A percentile compares a stretch with the other conserved stretches of the same genome.
These are phyloP conservation scores for Oenanthe melanoleuca DNA, from an alignment of 2,113 vertebrate species.

Conservation along the genomic window DNA sequence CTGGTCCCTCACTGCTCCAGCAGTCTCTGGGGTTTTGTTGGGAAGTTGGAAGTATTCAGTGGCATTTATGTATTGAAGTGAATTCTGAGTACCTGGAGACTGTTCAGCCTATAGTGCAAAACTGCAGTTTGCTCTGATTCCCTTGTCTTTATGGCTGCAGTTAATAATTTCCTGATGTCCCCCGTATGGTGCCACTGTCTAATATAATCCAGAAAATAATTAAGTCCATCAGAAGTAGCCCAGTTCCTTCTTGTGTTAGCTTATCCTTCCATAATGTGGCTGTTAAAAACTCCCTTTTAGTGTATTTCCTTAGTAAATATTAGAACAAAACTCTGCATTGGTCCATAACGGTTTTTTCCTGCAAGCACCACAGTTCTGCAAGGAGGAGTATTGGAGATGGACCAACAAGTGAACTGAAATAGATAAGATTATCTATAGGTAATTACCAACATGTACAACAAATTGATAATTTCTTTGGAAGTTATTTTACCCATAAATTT, in stretches of 20 bases:
- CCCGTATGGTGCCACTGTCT: neutral
- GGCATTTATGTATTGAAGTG: neutral
- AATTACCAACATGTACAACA: neutral
- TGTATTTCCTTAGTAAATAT: neutral
- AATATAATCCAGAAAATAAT: neutral
- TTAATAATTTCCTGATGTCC: neutral
- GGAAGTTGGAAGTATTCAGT: neutral
- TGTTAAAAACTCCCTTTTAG: neutral
- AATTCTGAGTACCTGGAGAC: neutral
- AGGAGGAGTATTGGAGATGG: neutral
- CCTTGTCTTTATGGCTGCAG: neutral
- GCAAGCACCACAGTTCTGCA: neutral
- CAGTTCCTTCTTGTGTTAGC: neutral
- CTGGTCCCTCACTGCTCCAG: rapidly evolving
- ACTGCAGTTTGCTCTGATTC: neutral
- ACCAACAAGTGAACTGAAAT: neutral
- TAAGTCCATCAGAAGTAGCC: neutral
- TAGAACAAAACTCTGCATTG: neutral
- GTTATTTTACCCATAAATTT: neutral
- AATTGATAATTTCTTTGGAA: neutral
- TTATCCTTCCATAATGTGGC: neutral
- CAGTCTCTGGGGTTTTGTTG: neutral
- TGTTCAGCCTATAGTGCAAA: neutral
- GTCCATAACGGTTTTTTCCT: neutral
- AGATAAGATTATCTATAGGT: neutral